These are phyloP conservation scores for Pygmarrhopalites habei DNA, from an alignment of 1,140 invertebrate species.

Conservation along the genomic window DNA sequence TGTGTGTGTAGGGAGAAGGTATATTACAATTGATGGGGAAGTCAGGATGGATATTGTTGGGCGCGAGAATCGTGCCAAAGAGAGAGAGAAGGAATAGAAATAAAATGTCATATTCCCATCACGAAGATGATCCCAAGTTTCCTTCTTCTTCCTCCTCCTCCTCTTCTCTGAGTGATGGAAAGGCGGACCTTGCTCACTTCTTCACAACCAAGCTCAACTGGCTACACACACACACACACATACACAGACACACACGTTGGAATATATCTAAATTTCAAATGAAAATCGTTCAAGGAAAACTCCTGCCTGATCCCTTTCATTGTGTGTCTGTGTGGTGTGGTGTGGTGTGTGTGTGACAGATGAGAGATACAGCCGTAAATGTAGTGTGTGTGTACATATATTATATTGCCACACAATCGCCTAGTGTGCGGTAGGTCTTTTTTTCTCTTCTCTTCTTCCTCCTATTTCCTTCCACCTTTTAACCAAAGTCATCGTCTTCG, in stretches of 20 bases:
- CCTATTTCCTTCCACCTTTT: background rate
- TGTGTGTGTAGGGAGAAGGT: no score
- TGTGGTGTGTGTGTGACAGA: background rate
- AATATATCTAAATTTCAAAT: slow-evolving; percentile 5
- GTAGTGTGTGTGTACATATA: background rate
- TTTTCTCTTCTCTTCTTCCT: background rate
- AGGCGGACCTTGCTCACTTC: no score
- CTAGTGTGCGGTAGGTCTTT: slow-evolving; percentile 3
- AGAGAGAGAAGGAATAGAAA: background rate
- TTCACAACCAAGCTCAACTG: no score
- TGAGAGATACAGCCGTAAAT: slow-evolving; percentile 3
- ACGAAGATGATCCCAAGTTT: slow-evolving; percentile 4
- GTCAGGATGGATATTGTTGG: background rate
- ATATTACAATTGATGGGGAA: background rate
- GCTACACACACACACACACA: no score
- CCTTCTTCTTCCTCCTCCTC: background rate
- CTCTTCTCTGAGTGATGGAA: no score
- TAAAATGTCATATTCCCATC: slow-evolving; percentile 10
- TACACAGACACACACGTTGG: no score
- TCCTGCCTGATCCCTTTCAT: slow-evolving; percentile 6
- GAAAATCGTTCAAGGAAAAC: slow-evolving; percentile 12
- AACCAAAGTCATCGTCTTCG: background rate
- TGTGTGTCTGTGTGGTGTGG: no score
- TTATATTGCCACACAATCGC: background rate
- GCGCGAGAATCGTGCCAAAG: slow-evolving; percentile 1